Evolutionary conservation across 1,140 invertebrate genomes (phyloP).

Genomic region (Drosophila pallidifrons): DNA sequence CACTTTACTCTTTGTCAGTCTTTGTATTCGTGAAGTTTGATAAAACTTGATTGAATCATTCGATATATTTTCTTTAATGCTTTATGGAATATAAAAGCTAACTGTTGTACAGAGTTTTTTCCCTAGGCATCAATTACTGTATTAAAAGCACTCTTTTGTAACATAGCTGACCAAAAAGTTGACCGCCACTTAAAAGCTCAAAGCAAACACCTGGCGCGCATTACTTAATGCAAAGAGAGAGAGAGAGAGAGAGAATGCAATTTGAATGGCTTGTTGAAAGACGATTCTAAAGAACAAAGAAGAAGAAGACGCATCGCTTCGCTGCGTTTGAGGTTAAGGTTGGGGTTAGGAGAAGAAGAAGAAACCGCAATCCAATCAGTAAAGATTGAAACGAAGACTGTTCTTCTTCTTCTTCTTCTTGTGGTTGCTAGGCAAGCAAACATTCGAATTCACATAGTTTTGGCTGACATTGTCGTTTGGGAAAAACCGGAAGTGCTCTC

Average conservation of each 20-base stretch:
- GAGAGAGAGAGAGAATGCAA: conserved; percentile 8
- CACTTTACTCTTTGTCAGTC: no score
- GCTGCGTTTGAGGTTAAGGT: conserved; percentile 35
- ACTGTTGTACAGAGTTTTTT: not conserved
- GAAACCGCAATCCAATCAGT: conserved; percentile 39
- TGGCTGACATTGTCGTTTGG: conserved; percentile 39
- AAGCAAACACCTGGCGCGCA: conserved; percentile 27
- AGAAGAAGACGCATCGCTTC: conserved; percentile 1
- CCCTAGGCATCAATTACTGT: not conserved
- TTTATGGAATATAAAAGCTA: not conserved
- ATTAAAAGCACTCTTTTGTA: not conserved
- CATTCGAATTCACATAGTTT: conserved; percentile 21
- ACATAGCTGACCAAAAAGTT: not conserved
- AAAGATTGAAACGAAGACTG: not conserved
- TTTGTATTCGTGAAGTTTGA: no score
- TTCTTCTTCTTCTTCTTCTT: no score
- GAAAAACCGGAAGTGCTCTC: conserved; percentile 71
- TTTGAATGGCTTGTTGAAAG: conserved; percentile 5
- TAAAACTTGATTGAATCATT: no score
- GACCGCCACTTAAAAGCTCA: not conserved
- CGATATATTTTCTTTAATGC: no score
- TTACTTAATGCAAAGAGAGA: not conserved
- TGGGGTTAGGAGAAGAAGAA: conserved; percentile 6
- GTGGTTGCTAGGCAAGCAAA: conserved; percentile 25
- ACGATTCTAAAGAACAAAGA: not conserved